Evolutionary conservation across 2,888 invertebrate genomes (phyloP).

Genomic region (Oscheius onirici): DNA sequence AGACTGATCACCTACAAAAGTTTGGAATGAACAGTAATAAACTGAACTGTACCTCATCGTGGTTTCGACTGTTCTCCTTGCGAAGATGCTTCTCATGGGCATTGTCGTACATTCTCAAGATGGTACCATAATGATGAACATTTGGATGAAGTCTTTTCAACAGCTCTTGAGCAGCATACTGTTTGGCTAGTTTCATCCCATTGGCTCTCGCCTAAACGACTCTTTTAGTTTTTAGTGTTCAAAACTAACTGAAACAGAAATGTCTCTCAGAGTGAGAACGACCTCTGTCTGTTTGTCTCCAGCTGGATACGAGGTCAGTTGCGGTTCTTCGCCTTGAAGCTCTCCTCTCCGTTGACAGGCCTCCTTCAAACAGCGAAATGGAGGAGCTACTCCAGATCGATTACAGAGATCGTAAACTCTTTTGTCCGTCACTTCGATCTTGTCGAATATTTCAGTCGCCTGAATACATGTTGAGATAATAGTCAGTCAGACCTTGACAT

Average conservation of each 20-base stretch:
- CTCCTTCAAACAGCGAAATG: constrained; percentile 81
- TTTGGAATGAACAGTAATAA: background rate
- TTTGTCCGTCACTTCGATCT: constrained; percentile 91
- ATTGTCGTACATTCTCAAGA: constrained; percentile 76
- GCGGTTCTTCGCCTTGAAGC: constrained; percentile 81
- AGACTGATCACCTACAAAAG: constrained; percentile 43
- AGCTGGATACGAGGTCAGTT: constrained; percentile 71
- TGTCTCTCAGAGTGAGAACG: constrained; percentile 86
- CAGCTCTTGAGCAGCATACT: constrained; percentile 92
- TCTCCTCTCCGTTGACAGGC: constrained; percentile 69
- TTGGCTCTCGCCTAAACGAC: constrained; percentile 83
- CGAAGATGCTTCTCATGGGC: constrained; percentile 79
- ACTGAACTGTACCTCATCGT: constrained; percentile 43
- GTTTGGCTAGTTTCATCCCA: constrained; percentile 96
- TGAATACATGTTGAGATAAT: constrained; percentile 22
- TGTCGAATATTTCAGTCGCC: constrained; percentile 77
- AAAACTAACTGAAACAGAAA: background rate
- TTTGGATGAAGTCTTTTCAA: constrained; percentile 88
- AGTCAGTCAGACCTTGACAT: constrained; percentile 12
- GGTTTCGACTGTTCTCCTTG: constrained; percentile 38
- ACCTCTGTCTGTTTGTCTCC: constrained; percentile 92
- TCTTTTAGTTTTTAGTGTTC: background rate
- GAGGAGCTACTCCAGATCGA: constrained; percentile 94
- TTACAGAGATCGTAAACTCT: constrained; percentile 83
- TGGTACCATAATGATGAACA: constrained; percentile 28